phyloP scores from a whole-genome alignment of 2,113 vertebrate genomes.

The Neofelis nebulosa region DNA sequence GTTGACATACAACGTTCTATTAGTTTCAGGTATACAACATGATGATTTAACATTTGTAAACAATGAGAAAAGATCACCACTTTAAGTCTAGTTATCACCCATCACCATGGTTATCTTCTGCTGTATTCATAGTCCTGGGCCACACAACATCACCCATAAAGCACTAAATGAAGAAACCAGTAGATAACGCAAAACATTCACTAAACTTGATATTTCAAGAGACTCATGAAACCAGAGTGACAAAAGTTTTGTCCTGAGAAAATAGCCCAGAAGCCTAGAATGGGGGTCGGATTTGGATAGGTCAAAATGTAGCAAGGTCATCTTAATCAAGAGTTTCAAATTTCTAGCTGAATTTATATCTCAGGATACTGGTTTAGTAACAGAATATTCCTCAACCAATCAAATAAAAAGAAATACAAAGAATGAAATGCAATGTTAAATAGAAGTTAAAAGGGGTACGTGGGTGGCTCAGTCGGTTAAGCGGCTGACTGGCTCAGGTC shows the following conservation, averaged over 20 bases:
- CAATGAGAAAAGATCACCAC: not conserved
- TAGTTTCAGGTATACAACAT: not conserved
- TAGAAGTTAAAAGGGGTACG: not conserved
- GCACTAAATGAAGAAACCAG: not conserved
- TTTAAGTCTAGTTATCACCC: not conserved
- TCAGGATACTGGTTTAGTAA: not conserved
- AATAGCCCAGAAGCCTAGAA: not conserved
- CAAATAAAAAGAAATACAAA: not conserved
- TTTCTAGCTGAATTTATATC: not conserved
- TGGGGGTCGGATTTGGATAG: not conserved
- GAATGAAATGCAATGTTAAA: not conserved
- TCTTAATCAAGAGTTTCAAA: not conserved
- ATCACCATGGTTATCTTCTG: not conserved
- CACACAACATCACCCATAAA: not conserved
- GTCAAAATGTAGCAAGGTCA: not conserved
- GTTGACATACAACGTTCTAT: not conserved
- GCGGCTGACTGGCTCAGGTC: too few relatives aligned
- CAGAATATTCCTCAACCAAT: not conserved
- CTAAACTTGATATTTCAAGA: not conserved
- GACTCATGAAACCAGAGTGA: not conserved
- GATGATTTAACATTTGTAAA: not conserved
- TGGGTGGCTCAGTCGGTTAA: too few relatives aligned
- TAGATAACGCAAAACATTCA: not conserved
- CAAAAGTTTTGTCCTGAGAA: not conserved
- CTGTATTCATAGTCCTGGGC: not conserved